Conservation (phyloP, 23 tunicate species). For the Botrylloides violaceus region DNA sequence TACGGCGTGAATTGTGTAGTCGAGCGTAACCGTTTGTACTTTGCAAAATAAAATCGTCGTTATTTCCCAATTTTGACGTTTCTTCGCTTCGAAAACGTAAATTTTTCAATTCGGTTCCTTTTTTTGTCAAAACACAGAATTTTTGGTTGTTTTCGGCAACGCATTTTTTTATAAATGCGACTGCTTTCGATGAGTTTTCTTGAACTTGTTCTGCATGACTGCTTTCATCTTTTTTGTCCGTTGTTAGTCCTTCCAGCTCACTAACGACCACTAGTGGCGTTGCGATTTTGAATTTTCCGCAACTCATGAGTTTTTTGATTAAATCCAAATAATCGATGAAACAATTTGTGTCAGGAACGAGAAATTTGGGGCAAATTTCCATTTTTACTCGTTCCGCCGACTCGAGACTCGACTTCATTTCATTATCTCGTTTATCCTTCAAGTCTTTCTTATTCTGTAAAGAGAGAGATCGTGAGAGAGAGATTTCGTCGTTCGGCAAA, state of each 20-base stretch:
- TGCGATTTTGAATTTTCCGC: slow-evolving; percentile 35
- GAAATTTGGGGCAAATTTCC: slow-evolving; percentile 35
- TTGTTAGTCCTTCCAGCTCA: slow-evolving; percentile 74
- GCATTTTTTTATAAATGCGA: slow-evolving; percentile 18
- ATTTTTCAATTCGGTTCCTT: slow-evolving; percentile 22
- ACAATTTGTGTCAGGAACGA: slow-evolving; percentile 87
- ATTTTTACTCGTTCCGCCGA: slow-evolving; percentile 29
- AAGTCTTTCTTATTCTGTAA: slow-evolving; percentile 42
- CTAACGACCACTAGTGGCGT: slow-evolving; percentile 61
- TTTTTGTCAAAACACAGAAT: slow-evolving; percentile 8
- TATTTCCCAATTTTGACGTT: slow-evolving; percentile 18
- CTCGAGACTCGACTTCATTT: slow-evolving; percentile 61
- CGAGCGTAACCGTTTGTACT: slow-evolving; percentile 28
- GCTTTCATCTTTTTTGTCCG: slow-evolving; percentile 40
- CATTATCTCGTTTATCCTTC: slow-evolving; percentile 55
- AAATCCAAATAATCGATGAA: slow-evolving; percentile 65
- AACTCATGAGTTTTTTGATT: slow-evolving; percentile 25
- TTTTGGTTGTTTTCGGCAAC: neutral
- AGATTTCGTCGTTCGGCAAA: no score
- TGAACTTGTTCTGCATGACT: slow-evolving; percentile 48
- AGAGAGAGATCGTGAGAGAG: no score
- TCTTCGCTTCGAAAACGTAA: slow-evolving; percentile 23
- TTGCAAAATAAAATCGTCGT: slow-evolving; percentile 73
- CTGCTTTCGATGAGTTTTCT: slow-evolving; percentile 30
- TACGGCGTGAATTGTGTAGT: slow-evolving; percentile 18